phyloP scores from a whole-genome alignment of 2,888 invertebrate genomes.

The Torymus texanus region DNA sequence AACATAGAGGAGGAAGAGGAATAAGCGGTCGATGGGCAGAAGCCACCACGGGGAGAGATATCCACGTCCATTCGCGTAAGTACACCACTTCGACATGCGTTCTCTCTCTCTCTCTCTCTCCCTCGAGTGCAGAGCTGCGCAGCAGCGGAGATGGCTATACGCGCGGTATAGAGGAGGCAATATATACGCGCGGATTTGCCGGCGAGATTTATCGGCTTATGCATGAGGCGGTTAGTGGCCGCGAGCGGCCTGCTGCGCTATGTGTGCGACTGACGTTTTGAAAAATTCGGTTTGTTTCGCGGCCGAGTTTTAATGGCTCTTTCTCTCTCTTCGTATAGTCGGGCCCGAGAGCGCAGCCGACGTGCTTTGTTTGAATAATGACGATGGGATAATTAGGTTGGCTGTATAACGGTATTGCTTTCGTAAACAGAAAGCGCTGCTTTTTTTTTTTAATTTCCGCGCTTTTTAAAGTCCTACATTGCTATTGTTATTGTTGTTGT shows the following conservation, averaged over 20 bases:
- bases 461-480: too few species aligned
- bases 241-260: not conserved
- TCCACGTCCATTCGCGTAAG: slow-evolving; percentile 24
- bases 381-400: slow-evolving; percentile 1
- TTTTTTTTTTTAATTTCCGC: too few species aligned
- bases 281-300: not conserved
- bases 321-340: too few species aligned
- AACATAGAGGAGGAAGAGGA: too few species aligned
- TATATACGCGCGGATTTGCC: not conserved
- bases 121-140: not conserved
- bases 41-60: not conserved
- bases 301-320: not conserved
- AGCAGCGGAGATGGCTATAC: too few species aligned
- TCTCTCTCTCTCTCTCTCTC: not conserved
- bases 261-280: slow-evolving; percentile 2
- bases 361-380: not conserved
- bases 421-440: not conserved
- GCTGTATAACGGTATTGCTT: not conserved
- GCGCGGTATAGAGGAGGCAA: too few species aligned
- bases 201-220: slow-evolving; percentile 12
- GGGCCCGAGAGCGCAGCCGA: too few species aligned
- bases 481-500: too few species aligned
- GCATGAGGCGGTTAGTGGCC: not conserved
- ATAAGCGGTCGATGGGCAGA: not conserved
- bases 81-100: slow-evolving; percentile 3